Evolutionary conservation across 2,888 invertebrate genomes (phyloP).

Genomic region (Platypus cylindrus): DNA sequence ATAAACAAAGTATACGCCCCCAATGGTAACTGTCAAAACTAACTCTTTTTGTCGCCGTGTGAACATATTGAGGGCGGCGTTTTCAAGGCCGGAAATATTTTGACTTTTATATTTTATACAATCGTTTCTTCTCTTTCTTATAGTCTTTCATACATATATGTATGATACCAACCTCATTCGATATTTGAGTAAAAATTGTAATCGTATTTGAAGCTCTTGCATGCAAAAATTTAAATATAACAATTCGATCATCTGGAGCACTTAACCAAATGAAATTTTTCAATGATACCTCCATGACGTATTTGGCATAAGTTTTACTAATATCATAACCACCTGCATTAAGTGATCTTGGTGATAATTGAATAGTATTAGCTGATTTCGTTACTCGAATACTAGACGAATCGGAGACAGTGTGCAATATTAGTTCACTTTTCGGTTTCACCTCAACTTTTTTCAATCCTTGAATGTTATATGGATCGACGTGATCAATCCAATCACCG

Average conservation of each 20-base stretch:
- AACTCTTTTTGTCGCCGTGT: too few species aligned
- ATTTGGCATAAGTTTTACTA: constrained; percentile 21
- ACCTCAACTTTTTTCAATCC: constrained; percentile 11
- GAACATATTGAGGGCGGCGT: too few species aligned
- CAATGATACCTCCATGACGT: constrained; percentile 24
- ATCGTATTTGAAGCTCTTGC: constrained; percentile 26
- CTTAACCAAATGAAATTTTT: constrained; percentile 23
- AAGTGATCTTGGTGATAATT: constrained; percentile 14
- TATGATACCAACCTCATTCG: constrained; percentile 18
- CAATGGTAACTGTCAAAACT: too few species aligned
- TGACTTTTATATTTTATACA: too few species aligned
- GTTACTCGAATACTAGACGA: constrained; percentile 11
- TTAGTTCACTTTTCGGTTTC: constrained; percentile 13
- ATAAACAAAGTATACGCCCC: too few species aligned
- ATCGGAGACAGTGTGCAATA: constrained; percentile 2
- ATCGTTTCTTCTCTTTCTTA: too few species aligned
- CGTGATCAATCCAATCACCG: too few species aligned
- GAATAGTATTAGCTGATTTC: constrained; percentile 19
- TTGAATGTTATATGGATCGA: too few species aligned
- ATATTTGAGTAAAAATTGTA: constrained; percentile 22
- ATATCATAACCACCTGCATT: constrained; percentile 11
- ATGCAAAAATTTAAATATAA: constrained; percentile 28
- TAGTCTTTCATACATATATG: too few species aligned
- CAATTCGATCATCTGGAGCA: constrained; percentile 16
- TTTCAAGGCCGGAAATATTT: too few species aligned